Percentiles rank a stretch among this genome's conserved stretches.
Conservation (phyloP, 2,113 vertebrate species). For the Cisticola juncidis region DNA sequence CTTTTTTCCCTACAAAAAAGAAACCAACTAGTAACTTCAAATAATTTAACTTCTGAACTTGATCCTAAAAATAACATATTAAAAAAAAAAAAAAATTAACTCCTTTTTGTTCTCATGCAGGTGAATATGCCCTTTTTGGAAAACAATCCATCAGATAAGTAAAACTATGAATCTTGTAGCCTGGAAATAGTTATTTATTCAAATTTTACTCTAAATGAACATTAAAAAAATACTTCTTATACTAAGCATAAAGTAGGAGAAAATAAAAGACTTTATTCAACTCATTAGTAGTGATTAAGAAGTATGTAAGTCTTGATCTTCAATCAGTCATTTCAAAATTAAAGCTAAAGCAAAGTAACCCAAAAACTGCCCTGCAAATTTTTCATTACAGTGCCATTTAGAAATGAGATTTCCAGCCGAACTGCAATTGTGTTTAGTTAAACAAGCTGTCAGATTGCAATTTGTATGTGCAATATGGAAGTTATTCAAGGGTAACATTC, state of each 20-base stretch:
- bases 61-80: not conserved
- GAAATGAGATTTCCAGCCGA: not conserved
- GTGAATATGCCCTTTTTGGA: not conserved
- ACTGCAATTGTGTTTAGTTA: not conserved
- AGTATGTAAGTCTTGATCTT: not conserved
- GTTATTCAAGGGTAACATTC: conserved; percentile 4
- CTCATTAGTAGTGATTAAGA: not conserved
- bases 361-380: not conserved
- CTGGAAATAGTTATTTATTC: not conserved
- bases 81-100: not conserved
- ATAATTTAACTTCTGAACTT: not conserved
- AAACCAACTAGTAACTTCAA: not conserved
- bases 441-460: conserved; percentile 8
- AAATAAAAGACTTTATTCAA: not conserved
- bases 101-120: not conserved
- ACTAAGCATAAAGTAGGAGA: not conserved
- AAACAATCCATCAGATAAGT: not conserved
- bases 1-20: not conserved
- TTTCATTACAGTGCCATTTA: not conserved
- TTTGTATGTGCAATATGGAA: not conserved
- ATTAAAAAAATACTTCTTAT: not conserved
- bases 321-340: not conserved
- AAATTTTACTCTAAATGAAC: not conserved
- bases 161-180: not conserved
- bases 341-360: conserved; percentile 13